Evolutionary conservation across 2,888 invertebrate species (phyloP).

Genomic region (Drosophila differens): DNA sequence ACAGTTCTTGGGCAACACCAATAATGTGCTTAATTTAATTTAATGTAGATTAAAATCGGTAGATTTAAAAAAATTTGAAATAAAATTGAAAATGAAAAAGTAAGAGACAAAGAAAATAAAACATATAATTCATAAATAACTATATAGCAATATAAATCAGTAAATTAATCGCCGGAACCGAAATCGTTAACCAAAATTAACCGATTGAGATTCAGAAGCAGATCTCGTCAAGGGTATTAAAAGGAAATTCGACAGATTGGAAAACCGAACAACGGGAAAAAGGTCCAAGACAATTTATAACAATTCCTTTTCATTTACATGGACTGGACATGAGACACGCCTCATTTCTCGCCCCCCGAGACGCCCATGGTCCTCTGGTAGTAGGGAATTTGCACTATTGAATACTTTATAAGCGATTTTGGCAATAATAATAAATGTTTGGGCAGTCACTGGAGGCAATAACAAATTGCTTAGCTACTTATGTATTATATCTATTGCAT

Average conservation of each 20-base stretch:
- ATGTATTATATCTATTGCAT: constrained; percentile 39
- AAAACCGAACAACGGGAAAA: constrained; percentile 29
- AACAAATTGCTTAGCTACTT: constrained; percentile 54
- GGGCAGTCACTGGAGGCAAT: constrained; percentile 39
- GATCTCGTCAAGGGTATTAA: constrained; percentile 3
- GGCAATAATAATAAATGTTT: constrained; percentile 67
- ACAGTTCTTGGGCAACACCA: not conserved
- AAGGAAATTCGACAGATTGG: constrained; percentile 5
- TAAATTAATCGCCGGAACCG: not conserved
- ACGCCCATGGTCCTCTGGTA: not conserved
- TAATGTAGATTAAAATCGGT: not conserved
- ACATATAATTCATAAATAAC: not conserved
- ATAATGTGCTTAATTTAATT: not conserved
- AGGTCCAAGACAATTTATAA: constrained; percentile 72
- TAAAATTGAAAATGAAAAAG: not conserved
- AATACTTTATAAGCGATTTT: constrained; percentile 70
- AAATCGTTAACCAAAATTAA: not conserved
- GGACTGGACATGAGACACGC: constrained; percentile 22
- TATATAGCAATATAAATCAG: not conserved
- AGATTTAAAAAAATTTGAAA: not conserved
- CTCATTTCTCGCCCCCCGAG: not conserved
- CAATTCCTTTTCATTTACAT: constrained; percentile 72
- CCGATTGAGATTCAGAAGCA: not conserved
- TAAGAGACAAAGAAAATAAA: not conserved
- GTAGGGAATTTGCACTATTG: constrained; percentile 68